A percentile compares a stretch with the other conserved stretches of the same genome.
Conservation (phyloP, 2,113 vertebrate genomes). For the Thalassoma bifasciatum region DNA sequence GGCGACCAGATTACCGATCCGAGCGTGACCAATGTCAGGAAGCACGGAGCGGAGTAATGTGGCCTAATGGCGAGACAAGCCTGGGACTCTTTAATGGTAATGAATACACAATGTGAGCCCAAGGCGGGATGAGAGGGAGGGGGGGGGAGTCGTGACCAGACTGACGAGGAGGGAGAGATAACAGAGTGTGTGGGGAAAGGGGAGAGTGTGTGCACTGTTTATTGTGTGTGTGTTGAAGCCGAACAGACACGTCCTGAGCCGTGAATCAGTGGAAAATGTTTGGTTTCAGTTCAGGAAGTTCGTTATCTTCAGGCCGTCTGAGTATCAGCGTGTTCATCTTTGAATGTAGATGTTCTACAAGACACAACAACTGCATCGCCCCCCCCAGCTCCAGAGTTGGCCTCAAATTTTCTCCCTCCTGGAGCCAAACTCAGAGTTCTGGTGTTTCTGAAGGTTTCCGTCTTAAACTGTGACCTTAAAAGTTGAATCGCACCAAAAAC, state of each 20-base stretch:
- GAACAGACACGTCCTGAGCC: not conserved
- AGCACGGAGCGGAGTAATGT: conserved; percentile 70
- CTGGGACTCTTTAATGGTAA: conserved; percentile 77
- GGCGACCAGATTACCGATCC: conserved; percentile 72
- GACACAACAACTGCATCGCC: too few relatives aligned
- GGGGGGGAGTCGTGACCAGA: conserved; percentile 65
- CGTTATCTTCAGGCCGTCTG: not conserved
- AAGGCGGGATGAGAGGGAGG: conserved; percentile 54
- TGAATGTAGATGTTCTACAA: too few relatives aligned
- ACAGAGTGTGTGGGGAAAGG: conserved; percentile 29
- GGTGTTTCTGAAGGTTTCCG: not conserved
- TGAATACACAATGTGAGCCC: conserved; percentile 79
- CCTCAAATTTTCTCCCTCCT: too few relatives aligned
- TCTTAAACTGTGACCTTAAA: not conserved
- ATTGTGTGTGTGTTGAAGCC: not conserved
- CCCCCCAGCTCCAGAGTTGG: too few relatives aligned
- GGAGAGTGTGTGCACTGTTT: conserved; percentile 21
- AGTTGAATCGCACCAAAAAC: not conserved
- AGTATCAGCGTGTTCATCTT: too few relatives aligned
- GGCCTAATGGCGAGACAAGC: conserved; percentile 77
- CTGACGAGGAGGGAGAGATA: conserved; percentile 55
- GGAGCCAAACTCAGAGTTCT: too few relatives aligned
- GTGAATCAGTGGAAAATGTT: not conserved
- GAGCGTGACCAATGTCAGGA: conserved; percentile 76
- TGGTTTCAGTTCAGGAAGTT: too few relatives aligned